Evolutionary conservation across 2,797 vertebrate genomes (phyloP).

Genomic region (Zenarchopterus dispar): DNA sequence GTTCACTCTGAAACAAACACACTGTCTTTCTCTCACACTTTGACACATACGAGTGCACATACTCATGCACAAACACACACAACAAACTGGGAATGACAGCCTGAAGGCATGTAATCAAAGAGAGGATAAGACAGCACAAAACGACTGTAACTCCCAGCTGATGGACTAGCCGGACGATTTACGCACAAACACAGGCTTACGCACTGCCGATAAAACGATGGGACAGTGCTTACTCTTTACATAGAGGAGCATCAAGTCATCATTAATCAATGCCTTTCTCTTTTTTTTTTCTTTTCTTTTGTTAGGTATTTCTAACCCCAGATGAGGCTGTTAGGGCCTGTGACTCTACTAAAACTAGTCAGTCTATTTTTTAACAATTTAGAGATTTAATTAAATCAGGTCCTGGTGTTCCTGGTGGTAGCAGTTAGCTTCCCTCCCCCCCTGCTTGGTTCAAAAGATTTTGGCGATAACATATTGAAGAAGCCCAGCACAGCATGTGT

Average conservation of each 20-base stretch:
- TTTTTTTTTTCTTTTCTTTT: not conserved
- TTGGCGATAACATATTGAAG: constrained; percentile 24
- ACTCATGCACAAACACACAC: constrained; percentile 3
- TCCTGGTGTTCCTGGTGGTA: constrained; percentile 20
- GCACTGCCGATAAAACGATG: constrained; percentile 14
- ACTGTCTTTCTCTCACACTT: constrained; percentile 3
- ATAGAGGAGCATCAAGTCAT: not conserved
- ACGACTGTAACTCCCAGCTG: constrained; percentile 47
- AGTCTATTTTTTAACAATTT: constrained; percentile 12
- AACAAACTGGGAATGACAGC: constrained; percentile 44
- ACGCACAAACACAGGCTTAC: constrained; percentile 9
- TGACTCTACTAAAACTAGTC: constrained; percentile 15
- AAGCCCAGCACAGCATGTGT: constrained; percentile 15
- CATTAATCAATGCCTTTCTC: constrained; percentile 14
- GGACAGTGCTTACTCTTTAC: constrained; percentile 2
- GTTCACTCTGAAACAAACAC: constrained; percentile 32
- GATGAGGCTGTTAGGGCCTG: not conserved
- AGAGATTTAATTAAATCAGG: constrained; percentile 34
- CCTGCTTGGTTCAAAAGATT: constrained; percentile 35
- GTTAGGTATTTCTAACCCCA: constrained; percentile 14
- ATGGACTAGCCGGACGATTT: constrained; percentile 32
- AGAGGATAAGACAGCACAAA: constrained; percentile 41
- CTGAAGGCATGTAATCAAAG: constrained; percentile 42
- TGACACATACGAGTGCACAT: constrained; percentile 2
- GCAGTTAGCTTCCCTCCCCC: not conserved